Conservation (phyloP, 2,797 vertebrate species). For the Mormyrus hasselquistii region DNA sequence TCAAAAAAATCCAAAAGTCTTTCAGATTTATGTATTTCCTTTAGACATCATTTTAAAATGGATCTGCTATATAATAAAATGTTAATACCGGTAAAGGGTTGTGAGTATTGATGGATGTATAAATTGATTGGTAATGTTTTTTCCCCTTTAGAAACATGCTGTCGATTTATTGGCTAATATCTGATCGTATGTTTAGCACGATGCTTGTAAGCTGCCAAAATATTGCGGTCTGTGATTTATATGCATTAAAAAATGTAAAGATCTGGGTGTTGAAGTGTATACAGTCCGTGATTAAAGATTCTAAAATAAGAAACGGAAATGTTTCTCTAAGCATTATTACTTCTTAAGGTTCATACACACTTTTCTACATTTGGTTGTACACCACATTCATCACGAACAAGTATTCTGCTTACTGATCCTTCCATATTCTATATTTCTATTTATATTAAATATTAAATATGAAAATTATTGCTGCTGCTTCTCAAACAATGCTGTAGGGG, state of each 20-base stretch:
- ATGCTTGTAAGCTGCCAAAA: background rate
- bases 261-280: background rate
- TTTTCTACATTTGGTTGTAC: background rate
- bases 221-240: background rate
- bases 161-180: background rate
- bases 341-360: background rate
- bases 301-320: background rate
- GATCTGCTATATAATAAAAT: background rate
- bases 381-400: background rate
- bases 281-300: background rate
- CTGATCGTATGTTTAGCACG: background rate
- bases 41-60: background rate
- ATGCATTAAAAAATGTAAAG: background rate
- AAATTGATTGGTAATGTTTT: background rate
- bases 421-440: background rate
- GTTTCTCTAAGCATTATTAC: background rate
- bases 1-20: background rate
- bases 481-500: background rate
- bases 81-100: background rate
- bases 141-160: background rate
- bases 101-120: background rate
- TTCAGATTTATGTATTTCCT: background rate
- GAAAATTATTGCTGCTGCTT: background rate
- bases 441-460: background rate
- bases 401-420: background rate